Evolutionary conservation across 2,797 vertebrate species (phyloP).

Genomic region (Coregonus sp.): DNA sequence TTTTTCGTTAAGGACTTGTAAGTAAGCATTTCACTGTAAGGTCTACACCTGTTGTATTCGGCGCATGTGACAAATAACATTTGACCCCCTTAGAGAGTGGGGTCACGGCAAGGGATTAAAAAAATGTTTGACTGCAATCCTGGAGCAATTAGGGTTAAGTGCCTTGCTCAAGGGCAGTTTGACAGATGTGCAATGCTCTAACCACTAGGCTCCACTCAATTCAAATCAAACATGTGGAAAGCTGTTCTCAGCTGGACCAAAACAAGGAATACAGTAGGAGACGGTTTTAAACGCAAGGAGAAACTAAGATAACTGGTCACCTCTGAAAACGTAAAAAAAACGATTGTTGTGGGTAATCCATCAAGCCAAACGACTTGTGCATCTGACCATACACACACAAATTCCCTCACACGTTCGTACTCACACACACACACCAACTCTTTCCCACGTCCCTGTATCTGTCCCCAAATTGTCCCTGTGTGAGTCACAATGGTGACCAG

Average conservation of each 20-base stretch:
- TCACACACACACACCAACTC: not conserved
- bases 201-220: not conserved
- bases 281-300: not conserved
- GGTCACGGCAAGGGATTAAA: too few relatives aligned
- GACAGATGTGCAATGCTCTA: too few relatives aligned
- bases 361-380: not conserved
- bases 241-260: not conserved
- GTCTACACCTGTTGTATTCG: too few relatives aligned
- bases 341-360: not conserved
- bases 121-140: too few relatives aligned
- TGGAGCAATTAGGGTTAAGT: too few relatives aligned
- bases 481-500: conserved; percentile 66
- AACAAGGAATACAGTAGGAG: not conserved
- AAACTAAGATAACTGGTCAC: not conserved
- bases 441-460: conserved; percentile 26
- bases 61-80: too few relatives aligned
- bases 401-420: conserved; percentile 14
- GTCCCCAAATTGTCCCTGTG: conserved; percentile 42
- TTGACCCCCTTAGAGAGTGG: too few relatives aligned
- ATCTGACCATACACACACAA: conserved; percentile 3
- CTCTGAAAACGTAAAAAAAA: not conserved
- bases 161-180: too few relatives aligned
- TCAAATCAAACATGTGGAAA: not conserved
- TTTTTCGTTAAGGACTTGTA: too few relatives aligned
- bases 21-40: too few relatives aligned